Percentiles rank a stretch among this genome's conserved stretches.
These are phyloP conservation scores for Dichetophora obliterata DNA, from an alignment of 2,888 invertebrate genomes.

Conservation along the genomic window DNA sequence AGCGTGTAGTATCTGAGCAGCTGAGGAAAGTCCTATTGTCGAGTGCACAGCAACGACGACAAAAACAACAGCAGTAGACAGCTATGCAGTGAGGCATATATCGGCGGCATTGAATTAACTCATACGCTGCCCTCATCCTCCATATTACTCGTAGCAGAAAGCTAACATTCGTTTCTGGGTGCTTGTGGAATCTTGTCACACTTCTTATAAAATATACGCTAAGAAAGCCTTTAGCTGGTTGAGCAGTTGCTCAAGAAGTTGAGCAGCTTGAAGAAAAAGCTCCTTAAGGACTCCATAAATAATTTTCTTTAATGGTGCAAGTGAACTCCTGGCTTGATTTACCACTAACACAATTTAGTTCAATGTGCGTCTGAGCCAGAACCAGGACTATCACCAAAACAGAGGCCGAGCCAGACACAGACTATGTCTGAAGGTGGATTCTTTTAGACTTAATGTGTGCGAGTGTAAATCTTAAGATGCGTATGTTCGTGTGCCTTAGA, in stretches of 20 bases:
- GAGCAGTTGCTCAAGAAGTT: constrained; percentile 11
- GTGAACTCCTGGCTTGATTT: constrained; percentile 23
- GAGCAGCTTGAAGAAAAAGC: constrained; percentile 6
- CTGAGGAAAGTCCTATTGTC: constrained; percentile 1
- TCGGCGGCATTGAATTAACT: not conserved
- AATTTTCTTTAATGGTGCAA: constrained; percentile 33
- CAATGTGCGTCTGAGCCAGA: constrained; percentile 9
- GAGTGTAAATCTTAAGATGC: not conserved
- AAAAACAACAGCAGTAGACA: constrained; percentile 8
- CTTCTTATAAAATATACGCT: constrained; percentile 30
- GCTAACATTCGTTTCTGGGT: not conserved
- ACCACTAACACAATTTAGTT: constrained; percentile 33
- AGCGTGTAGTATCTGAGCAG: not conserved
- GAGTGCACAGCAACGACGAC: not conserved
- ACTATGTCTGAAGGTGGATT: constrained; percentile 23
- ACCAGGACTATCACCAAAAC: not conserved
- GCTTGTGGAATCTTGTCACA: constrained; percentile 30
- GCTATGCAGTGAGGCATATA: too few relatives aligned
- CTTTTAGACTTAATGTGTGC: not conserved
- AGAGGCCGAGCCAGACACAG: constrained; percentile 15
- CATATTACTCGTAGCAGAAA: too few relatives aligned
- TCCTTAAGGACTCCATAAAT: constrained; percentile 32
- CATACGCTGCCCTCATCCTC: not conserved
- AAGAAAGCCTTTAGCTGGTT: constrained; percentile 25
- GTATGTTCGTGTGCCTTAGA: not conserved